phyloP scores from a whole-genome alignment of 2,888 invertebrate species.

The Brachyptera putata region DNA sequence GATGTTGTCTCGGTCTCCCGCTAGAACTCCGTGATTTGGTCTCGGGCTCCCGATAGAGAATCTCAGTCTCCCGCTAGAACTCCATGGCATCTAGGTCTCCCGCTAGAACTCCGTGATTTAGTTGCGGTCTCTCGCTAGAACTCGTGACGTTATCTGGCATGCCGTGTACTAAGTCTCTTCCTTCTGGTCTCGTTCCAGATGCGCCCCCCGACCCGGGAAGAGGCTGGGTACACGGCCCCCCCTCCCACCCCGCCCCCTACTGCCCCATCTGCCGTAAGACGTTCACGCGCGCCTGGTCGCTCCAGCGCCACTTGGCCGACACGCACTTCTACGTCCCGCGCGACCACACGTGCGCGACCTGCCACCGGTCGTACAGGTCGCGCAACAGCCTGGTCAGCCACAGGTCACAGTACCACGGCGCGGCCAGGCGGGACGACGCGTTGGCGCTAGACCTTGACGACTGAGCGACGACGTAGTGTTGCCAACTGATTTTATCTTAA shows the following conservation, averaged over 20 bases:
- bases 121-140: too few species aligned
- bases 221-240: constrained; percentile 30
- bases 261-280: constrained; percentile 48
- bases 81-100: too few species aligned
- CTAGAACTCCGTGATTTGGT: too few species aligned
- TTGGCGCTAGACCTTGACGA: too few species aligned
- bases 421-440: background rate
- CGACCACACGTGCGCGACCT: constrained; percentile 47
- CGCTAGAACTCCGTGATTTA: too few species aligned
- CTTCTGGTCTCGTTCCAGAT: constrained; percentile 35
- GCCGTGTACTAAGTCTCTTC: constrained; percentile 32
- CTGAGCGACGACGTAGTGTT: too few species aligned
- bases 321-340: constrained; percentile 50
- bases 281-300: constrained; percentile 50
- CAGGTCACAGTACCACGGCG: constrained; percentile 48
- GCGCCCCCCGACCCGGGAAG: constrained; percentile 34
- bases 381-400: constrained; percentile 50
- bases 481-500: too few species aligned
- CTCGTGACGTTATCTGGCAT: too few species aligned
- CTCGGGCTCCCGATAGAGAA: too few species aligned
- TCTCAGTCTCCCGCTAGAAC: too few species aligned
- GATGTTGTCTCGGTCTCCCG: too few species aligned
- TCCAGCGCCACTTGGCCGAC: constrained; percentile 50
- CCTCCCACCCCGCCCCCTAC: constrained; percentile 35
- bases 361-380: constrained; percentile 49